Evolutionary conservation across 2,888 invertebrate species (phyloP).

Genomic region (Idaea straminata): DNA sequence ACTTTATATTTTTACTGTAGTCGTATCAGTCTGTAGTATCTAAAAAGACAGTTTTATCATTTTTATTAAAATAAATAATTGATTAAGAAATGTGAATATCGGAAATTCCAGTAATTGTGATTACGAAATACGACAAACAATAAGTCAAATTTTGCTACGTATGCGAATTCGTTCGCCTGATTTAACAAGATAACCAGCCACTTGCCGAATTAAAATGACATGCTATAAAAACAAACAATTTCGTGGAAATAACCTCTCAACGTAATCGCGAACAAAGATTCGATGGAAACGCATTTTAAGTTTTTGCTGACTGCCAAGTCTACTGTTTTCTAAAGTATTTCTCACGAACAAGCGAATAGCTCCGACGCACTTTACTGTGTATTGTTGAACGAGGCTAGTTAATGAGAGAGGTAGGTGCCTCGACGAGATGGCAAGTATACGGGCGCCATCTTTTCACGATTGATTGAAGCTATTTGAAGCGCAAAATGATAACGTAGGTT

Average conservation of each 20-base stretch:
- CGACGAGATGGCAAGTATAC: conserved; percentile 49
- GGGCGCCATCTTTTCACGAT: conserved; percentile 64
- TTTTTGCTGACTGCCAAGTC: background rate
- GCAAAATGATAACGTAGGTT: conserved; percentile 58
- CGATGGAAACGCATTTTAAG: background rate
- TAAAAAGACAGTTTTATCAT: conserved; percentile 1
- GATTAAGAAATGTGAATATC: conserved; percentile 33
- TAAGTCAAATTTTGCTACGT: background rate
- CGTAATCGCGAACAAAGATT: background rate
- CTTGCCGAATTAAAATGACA: background rate
- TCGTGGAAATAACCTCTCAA: background rate
- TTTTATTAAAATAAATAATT: background rate
- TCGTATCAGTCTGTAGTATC: background rate
- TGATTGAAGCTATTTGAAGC: conserved; percentile 44
- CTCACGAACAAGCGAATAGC: background rate
- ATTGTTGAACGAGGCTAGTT: conserved; percentile 62
- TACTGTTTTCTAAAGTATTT: background rate
- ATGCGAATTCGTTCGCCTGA: background rate
- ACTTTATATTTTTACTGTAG: conserved; percentile 15
- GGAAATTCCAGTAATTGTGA: background rate
- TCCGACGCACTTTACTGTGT: conserved; percentile 39
- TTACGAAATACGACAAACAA: background rate
- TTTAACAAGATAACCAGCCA: background rate
- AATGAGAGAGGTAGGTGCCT: conserved; percentile 56
- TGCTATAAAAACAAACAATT: conserved; percentile 20